These are phyloP conservation scores for Neuroscelio doddi DNA, from an alignment of 2,888 invertebrate species.

Conservation along the genomic window DNA sequence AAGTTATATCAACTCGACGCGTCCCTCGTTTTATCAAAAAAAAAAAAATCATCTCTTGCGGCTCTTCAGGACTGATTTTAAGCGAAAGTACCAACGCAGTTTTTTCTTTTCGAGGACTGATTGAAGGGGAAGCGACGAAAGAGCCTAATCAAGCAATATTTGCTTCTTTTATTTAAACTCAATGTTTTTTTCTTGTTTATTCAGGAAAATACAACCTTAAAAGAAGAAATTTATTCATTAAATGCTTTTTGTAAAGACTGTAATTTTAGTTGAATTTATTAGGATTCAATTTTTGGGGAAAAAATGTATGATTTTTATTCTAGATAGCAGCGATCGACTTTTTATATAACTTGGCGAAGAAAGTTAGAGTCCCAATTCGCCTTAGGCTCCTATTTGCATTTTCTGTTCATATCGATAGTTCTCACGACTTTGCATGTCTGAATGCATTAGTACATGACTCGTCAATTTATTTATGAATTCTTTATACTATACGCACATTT, in stretches of 20 bases:
- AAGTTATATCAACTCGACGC: conserved; percentile 29
- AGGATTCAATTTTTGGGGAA: too few species aligned
- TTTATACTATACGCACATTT: neutral
- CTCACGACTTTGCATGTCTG: conserved; percentile 42
- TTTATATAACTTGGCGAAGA: conserved; percentile 33
- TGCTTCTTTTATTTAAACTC: too few species aligned
- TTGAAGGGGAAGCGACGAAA: neutral
- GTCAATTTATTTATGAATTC: conserved; percentile 39
- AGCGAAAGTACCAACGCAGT: neutral
- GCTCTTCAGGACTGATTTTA: conserved; percentile 10
- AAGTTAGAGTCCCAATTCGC: conserved; percentile 44
- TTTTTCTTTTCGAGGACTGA: conserved; percentile 19
- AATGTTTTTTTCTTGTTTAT: too few species aligned
- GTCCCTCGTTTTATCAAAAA: conserved; percentile 25
- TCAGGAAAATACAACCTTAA: too few species aligned
- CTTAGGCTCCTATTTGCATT: conserved; percentile 44
- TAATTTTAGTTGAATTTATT: too few species aligned
- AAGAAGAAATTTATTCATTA: too few species aligned
- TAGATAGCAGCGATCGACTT: conserved; percentile 35
- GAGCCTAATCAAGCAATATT: conserved; percentile 35
- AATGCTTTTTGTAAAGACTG: too few species aligned
- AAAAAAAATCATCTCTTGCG: conserved; percentile 13
- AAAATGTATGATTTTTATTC: too few species aligned
- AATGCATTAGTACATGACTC: conserved; percentile 27
- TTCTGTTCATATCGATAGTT: conserved; percentile 35